Evolutionary conservation across 2,113 vertebrate genomes (phyloP), one percentile per base, ranked within the genome.

Genomic region (Corvus hawaiiensis): DNA sequence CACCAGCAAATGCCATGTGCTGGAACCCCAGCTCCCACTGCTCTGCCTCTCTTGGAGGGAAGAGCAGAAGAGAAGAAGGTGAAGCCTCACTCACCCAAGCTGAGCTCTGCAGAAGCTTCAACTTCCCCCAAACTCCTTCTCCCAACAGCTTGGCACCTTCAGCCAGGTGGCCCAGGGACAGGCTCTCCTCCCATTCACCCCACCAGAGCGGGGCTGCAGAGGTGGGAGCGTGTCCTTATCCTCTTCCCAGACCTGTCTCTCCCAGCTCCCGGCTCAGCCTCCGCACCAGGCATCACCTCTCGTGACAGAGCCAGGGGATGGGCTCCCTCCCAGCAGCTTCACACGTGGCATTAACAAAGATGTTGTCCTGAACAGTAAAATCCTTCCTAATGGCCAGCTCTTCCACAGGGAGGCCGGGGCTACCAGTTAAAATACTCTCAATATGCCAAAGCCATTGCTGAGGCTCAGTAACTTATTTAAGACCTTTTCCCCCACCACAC

Each of bases 11-110:
- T 73, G 52, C 16, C 30, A 14, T 8, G 11, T 2, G 2, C 39
- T 28, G 33, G 10, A 51, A 56, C 21, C n/a, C 32, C 4, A 3
- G 9, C 32, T 23, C 22, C 48, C 18, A 2, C 44, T 39, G 64
- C 30, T 41, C 68, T 8, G 5, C 13, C 3, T n/a, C 16, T 1
- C 39, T 48, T 19, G 1, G 27, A 58, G 30, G 14, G n/a, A 54
- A 62, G 37, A 35, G 54, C 13, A 15, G 35, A 21, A 37, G 12
- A 63, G 54, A 6, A 43, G 11, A 23, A 3, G 22, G 4, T 17
- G 3, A 74, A 78, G 61, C 30, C 51, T 84, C 1, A 0, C n/a
- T 56, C 0, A 0, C 10, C 7, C 68, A 49, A n/a, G 46, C 23
- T 0, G 0, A 82, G 35, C 73, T 37, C 59, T 3, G 3, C 27